Percentiles rank a stretch among this genome's conserved stretches.
Conservation (phyloP, 2,888 invertebrate genomes). For the Anodontia alba region DNA sequence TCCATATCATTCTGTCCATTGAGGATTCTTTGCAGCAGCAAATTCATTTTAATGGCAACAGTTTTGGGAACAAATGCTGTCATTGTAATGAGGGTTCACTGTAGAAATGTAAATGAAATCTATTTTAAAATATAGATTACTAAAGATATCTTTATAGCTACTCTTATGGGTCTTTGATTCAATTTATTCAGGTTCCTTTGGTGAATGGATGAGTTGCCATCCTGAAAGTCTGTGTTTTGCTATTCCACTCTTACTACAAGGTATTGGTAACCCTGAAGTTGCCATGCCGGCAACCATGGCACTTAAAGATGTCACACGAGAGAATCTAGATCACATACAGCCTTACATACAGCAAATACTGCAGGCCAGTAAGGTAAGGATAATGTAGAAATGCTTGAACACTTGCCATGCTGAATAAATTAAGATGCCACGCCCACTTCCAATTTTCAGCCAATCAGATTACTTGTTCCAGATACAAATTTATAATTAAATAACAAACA, state of each 20-base stretch:
- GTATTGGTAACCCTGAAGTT: slow-evolving; percentile 89
- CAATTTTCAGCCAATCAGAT: too few species aligned
- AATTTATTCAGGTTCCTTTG: slow-evolving; percentile 93
- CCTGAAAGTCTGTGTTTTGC: slow-evolving; percentile 89
- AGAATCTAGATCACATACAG: slow-evolving; percentile 91
- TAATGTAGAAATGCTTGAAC: too few species aligned
- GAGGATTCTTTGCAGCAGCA: too few species aligned
- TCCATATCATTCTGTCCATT: too few species aligned
- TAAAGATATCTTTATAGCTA: too few species aligned
- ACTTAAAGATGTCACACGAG: slow-evolving; percentile 93
- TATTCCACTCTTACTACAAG: slow-evolving; percentile 89
- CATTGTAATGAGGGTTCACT: too few species aligned
- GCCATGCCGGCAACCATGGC: slow-evolving; percentile 94
- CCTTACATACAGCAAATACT: slow-evolving; percentile 92
- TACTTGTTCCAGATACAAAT: neutral
- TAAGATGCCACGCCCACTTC: too few species aligned
- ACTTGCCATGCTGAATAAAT: neutral
- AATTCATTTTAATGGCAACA: too few species aligned
- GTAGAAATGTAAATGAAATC: too few species aligned
- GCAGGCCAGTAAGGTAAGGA: slow-evolving; percentile 87
- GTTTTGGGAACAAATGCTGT: too few species aligned
- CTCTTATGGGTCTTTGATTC: too few species aligned
- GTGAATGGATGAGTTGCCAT: slow-evolving; percentile 93
- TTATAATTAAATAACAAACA: neutral
- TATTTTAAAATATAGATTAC: too few species aligned